These are phyloP conservation scores for Leptarthrus brevirostris DNA, from an alignment of 2,888 invertebrate species.

Conservation along the genomic window DNA sequence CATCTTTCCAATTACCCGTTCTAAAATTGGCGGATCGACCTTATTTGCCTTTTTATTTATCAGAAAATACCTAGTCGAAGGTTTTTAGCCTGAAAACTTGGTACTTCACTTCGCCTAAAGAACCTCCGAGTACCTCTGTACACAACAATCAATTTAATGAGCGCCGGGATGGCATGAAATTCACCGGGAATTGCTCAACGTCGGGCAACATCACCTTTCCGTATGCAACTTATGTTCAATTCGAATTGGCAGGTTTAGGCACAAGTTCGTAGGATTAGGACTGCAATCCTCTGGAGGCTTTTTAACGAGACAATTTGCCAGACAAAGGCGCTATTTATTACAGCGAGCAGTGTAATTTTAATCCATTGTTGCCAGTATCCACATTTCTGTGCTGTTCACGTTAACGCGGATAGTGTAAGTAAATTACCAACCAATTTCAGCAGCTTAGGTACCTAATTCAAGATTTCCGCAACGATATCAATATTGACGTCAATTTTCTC, in stretches of 20 bases:
- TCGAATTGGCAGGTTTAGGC: conserved; percentile 2
- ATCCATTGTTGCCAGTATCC: conserved; percentile 36
- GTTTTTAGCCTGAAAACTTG: not conserved
- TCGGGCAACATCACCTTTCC: conserved; percentile 25
- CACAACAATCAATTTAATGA: conserved; percentile 54
- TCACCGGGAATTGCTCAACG: conserved; percentile 33
- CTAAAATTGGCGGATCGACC: conserved; percentile 33
- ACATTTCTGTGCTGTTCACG: not conserved
- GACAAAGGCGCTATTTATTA: conserved; percentile 47
- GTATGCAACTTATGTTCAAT: conserved; percentile 1
- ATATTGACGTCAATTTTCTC: conserved; percentile 16
- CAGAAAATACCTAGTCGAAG: conserved; percentile 46
- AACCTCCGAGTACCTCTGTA: conserved; percentile 40
- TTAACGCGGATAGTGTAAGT: not conserved
- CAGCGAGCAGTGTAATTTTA: conserved; percentile 37
- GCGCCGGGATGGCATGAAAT: conserved; percentile 37
- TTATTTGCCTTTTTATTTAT: conserved; percentile 50
- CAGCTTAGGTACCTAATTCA: conserved; percentile 33
- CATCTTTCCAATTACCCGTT: conserved; percentile 43
- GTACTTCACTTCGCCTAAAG: not conserved
- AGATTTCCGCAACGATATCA: conserved; percentile 7
- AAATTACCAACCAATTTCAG: conserved; percentile 43
- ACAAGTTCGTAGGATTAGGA: conserved; percentile 3
- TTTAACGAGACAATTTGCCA: conserved; percentile 47
- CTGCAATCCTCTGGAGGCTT: conserved; percentile 39